These are phyloP conservation scores for Brachypodius melanocephalos DNA, from an alignment of 2,113 vertebrate species.

Conservation along the genomic window DNA sequence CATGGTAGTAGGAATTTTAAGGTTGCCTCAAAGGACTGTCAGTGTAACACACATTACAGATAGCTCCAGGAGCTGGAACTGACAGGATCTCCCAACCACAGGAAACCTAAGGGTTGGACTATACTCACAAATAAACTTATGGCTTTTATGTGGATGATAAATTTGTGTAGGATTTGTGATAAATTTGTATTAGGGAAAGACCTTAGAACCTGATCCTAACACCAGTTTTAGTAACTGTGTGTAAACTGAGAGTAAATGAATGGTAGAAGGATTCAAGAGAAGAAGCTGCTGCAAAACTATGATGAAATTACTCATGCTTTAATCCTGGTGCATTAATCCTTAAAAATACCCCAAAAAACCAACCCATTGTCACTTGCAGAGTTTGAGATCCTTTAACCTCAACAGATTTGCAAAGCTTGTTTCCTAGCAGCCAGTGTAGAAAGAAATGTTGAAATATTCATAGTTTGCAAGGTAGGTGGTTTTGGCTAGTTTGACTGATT, in stretches of 20 bases:
- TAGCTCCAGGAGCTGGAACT: not conserved
- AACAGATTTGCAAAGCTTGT: not conserved
- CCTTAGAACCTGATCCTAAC: not conserved
- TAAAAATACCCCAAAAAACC: fast-evolving
- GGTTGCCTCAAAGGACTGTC: not conserved
- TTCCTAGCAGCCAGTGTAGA: not conserved
- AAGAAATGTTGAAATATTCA: not conserved
- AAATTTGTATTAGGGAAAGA: not conserved
- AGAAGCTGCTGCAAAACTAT: not conserved
- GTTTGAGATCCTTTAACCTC: not conserved
- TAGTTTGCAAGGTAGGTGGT: not conserved
- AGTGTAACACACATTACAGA: not conserved
- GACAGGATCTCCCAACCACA: not conserved
- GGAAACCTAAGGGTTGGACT: not conserved
- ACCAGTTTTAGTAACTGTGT: not conserved
- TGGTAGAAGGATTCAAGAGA: not conserved
- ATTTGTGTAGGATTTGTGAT: not conserved
- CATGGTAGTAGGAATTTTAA: not conserved
- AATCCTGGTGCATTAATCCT: not conserved
- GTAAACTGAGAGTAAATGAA: not conserved
- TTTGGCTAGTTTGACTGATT: not conserved
- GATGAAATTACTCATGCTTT: not conserved
- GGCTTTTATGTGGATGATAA: not conserved
- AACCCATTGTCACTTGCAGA: not conserved
- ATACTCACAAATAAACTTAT: not conserved